Conservation (phyloP, 2,888 invertebrate species). For the Luffia ferchaultella region DNA sequence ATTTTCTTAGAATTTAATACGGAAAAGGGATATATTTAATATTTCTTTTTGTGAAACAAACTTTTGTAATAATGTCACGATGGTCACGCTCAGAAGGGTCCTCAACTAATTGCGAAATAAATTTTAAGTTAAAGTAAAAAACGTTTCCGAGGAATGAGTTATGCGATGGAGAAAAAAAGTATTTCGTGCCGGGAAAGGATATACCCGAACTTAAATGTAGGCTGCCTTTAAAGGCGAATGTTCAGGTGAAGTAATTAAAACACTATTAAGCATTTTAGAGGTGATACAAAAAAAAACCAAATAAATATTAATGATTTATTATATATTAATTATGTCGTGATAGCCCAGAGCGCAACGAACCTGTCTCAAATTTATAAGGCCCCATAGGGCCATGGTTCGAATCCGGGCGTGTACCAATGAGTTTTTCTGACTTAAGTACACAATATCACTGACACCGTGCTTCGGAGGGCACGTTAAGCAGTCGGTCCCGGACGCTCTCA, state of each 20-base stretch:
- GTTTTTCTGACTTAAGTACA: too few relatives aligned
- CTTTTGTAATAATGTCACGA: slow-evolving; percentile 56
- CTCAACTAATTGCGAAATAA: slow-evolving; percentile 61
- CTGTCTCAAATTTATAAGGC: too few relatives aligned
- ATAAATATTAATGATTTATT: neutral
- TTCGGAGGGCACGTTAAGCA: too few relatives aligned
- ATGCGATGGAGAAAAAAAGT: slow-evolving; percentile 36
- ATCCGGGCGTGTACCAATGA: too few relatives aligned
- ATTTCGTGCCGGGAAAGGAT: slow-evolving; percentile 2
- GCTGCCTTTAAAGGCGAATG: slow-evolving; percentile 11
- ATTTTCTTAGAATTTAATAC: too few relatives aligned
- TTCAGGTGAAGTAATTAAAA: neutral
- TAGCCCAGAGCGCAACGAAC: too few relatives aligned
- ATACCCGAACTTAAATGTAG: slow-evolving; percentile 1
- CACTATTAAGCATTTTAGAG: neutral
- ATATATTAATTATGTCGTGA: too few relatives aligned
- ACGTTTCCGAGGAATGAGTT: slow-evolving; percentile 42
- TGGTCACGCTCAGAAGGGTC: slow-evolving; percentile 35
- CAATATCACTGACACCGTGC: too few relatives aligned
- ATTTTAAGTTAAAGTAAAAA: slow-evolving; percentile 54
- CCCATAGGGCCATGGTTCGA: too few relatives aligned
- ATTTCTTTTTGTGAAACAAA: too few relatives aligned
- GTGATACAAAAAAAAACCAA: neutral
- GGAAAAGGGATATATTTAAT: too few relatives aligned
- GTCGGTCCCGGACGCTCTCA: too few relatives aligned